Conservation (phyloP, 2,797 vertebrate genomes). For the Falco concolor region DNA sequence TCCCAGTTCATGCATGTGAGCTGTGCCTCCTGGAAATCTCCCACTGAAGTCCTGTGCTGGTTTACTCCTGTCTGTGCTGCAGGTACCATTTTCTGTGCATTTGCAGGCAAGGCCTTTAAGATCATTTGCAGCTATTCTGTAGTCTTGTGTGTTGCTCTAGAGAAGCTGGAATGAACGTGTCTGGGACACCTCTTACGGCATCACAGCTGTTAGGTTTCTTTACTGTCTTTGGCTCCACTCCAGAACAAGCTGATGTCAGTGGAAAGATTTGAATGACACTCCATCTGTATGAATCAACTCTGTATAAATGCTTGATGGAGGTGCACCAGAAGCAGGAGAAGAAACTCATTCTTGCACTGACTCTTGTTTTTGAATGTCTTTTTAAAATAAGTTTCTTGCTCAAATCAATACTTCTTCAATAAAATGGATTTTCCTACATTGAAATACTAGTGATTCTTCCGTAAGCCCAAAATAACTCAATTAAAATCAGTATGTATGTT, state of each 20-base stretch:
- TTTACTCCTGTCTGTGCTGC: background rate
- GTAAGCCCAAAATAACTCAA: background rate
- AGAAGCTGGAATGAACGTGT: background rate
- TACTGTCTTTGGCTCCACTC: background rate
- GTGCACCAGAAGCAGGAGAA: background rate
- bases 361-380: background rate
- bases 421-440: rapidly evolving
- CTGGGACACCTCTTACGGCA: background rate
- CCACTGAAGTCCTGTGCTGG: background rate
- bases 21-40: background rate
- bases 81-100: background rate
- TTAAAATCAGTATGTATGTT: background rate
- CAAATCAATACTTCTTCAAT: background rate
- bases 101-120: background rate
- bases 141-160: background rate
- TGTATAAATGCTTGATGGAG: background rate
- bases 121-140: background rate
- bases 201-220: background rate
- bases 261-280: background rate
- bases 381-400: background rate
- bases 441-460: background rate
- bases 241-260: conserved; percentile 1
- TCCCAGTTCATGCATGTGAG: background rate
- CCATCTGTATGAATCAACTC: background rate
- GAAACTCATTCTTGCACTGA: background rate